These are phyloP conservation scores for Pachyseris speciosa DNA, from an alignment of 64 coral and sea anemone genomes.

Conservation along the genomic window DNA sequence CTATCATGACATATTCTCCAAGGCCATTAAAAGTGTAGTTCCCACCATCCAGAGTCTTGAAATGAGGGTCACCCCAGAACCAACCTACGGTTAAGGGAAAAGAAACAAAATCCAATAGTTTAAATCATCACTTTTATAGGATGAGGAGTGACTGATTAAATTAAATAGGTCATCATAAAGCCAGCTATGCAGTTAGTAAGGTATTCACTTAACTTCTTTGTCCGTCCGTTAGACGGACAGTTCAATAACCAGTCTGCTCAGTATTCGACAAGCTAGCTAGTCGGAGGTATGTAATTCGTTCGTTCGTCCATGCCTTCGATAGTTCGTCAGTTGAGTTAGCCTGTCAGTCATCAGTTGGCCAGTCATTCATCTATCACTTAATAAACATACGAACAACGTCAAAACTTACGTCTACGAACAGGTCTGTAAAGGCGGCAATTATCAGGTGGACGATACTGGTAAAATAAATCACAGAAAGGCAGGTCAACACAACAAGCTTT, in stretches of 20 bases:
- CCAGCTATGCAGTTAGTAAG: neutral
- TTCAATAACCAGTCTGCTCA: too few species aligned
- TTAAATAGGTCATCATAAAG: neutral
- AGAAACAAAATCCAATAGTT: neutral
- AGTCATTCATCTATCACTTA: neutral
- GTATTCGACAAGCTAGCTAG: too few species aligned
- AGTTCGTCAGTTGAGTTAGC: neutral
- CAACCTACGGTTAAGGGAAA: constrained; percentile 24
- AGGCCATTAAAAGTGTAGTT: constrained; percentile 62
- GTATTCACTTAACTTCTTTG: too few species aligned
- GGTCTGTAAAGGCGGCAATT: neutral
- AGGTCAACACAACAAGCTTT: constrained; percentile 48
- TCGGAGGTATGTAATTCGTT: too few species aligned
- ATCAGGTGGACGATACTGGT: constrained; percentile 42
- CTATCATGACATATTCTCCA: constrained; percentile 57
- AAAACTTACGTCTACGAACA: constrained; percentile 44
- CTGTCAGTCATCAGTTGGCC: neutral
- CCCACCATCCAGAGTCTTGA: constrained; percentile 27
- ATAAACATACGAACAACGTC: neutral
- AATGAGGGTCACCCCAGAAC: constrained; percentile 59
- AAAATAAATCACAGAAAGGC: constrained; percentile 53
- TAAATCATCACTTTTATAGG: neutral
- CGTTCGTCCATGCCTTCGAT: too few species aligned
- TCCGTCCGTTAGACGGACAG: neutral
- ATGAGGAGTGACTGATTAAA: neutral